Evolutionary conservation across 2,888 invertebrate species (phyloP), one percentile per base, ranked within the genome.

Genomic region (Dasysyrphus tricinctus): DNA sequence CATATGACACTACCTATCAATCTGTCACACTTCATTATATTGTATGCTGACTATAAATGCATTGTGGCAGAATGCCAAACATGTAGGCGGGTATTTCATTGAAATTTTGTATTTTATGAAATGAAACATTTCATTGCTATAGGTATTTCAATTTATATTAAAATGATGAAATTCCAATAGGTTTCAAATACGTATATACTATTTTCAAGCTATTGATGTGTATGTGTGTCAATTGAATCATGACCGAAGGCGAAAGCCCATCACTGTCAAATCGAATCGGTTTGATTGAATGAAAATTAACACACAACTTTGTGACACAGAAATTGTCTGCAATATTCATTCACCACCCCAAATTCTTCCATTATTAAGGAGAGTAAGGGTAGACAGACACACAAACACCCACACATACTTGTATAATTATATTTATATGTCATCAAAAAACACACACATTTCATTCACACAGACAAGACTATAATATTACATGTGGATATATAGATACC

Each of bases 241-340:
- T 63, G 61, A 74, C 61, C 69, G 54, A 56, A 63, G 54, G 54
- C 59, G 54, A 56, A 63, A 11, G 29, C 59, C 44, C 63, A 81
- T 78, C 69, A 77, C 74, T 74, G 85, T 85, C 77, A 85, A 42
- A 70, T 69, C 74, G 81, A 78, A 77, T 85, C 73, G 61, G 77
- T 63, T 77, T 77, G 76, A 85, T 85, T 73, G 70, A 74, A 69
- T 81, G 77, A 78, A 81, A 77, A 78, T 85, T 81, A 85, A 85
- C 85, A 73, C 84, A 39, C 32, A 65, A 72, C 39, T 51, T 57
- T 37, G 49, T 61, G 74, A 11, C 37, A n/a, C 34, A 42, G 19
- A 39, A 39, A 39, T 29, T 72, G 19, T 14, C 19, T 24, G 14
- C 59, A 65, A 42, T 47, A 67, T 37, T 24, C 59, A 61, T 54